Evolutionary conservation across 1,140 invertebrate genomes (phyloP).

Genomic region (Manduca sexta): DNA sequence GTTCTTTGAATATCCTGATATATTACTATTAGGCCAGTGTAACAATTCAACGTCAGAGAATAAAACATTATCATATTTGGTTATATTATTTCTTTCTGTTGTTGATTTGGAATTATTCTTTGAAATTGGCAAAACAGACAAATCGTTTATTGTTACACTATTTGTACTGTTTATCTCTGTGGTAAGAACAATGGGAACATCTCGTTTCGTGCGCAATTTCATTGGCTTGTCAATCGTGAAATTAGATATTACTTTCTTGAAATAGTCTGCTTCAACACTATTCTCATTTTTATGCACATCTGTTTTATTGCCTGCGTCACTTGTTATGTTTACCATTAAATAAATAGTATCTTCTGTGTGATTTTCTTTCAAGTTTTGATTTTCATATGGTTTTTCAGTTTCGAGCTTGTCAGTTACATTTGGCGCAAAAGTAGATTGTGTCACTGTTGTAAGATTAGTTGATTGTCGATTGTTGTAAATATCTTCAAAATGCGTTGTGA

Average conservation of each 20-base stretch:
- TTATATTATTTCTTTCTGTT: conserved; percentile 16
- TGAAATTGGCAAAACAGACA: neutral
- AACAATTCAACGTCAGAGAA: conserved; percentile 34
- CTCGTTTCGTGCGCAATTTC: conserved; percentile 24
- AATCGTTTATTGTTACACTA: neutral
- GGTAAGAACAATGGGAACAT: conserved; percentile 3
- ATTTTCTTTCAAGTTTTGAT: conserved; percentile 19
- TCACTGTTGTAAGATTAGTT: conserved; percentile 5
- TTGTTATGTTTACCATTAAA: conserved; percentile 35
- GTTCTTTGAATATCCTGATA: conserved; percentile 28
- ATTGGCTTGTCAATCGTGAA: conserved; percentile 13
- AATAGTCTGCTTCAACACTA: conserved; percentile 45
- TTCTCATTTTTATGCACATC: conserved; percentile 45
- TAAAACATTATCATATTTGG: conserved; percentile 22
- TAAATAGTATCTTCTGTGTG: conserved; percentile 29
- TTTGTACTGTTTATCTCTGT: neutral
- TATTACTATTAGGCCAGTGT: conserved; percentile 43
- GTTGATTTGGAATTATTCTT: conserved; percentile 7
- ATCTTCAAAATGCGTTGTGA: conserved; percentile 5
- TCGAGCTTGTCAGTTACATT: conserved; percentile 4
- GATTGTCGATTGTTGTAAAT: conserved; percentile 10
- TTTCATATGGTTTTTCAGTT: conserved; percentile 1
- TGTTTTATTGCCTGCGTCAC: conserved; percentile 27
- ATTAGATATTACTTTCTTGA: conserved; percentile 16
- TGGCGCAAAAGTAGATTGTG: neutral